Evolutionary conservation across 2,888 invertebrate species (phyloP), one percentile per base, ranked within the genome.

Genomic region (Ptychoptera contaminata): DNA sequence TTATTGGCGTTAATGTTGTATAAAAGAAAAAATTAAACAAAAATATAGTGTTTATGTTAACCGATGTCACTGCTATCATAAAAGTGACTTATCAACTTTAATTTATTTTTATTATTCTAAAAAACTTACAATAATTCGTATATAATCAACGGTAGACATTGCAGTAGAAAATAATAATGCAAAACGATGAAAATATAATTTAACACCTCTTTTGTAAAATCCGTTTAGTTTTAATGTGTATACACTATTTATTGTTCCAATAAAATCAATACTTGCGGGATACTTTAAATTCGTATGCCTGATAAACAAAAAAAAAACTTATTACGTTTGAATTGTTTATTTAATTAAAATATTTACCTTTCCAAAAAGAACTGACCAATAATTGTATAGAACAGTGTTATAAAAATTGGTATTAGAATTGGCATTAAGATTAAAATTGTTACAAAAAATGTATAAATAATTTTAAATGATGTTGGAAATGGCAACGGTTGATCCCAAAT

Each of bases 391-490:
- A 42, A 35, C 6, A 35, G 15, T 10, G 34, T 23, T 23, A 42
- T 12, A 35, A 35, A n/a, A 12, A 42, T 35, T 23, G 42, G 34
- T 16, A 34, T 34, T 8, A 42, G 8, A 12, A 42, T 8, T 12
- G 42, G 42, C 11, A 42, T 12, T 16, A 42, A 16, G n/a, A 42
- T 15, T 9, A 42, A 15, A 9, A 42, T 1, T 8, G n/a, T 1
- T 9, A 42, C 8, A 23, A 34, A 16, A 12, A n/a, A 35, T n/a
- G 30, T 35, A 10, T 35, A 30, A 23, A 42, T 12, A 11, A 42
- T 35, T 42, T 42, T 42, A 12, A 30, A 35, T 16, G 16, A 29
- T 1, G 42, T 41, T 29, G 29, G 42, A 46, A 38, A 40, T 42
- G 46, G 46, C 23, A 43, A 40, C 30, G 37, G n/a, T 31, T 30